phyloP scores from a whole-genome alignment of 2,888 invertebrate genomes.

The Megalurothrips usitatus region DNA sequence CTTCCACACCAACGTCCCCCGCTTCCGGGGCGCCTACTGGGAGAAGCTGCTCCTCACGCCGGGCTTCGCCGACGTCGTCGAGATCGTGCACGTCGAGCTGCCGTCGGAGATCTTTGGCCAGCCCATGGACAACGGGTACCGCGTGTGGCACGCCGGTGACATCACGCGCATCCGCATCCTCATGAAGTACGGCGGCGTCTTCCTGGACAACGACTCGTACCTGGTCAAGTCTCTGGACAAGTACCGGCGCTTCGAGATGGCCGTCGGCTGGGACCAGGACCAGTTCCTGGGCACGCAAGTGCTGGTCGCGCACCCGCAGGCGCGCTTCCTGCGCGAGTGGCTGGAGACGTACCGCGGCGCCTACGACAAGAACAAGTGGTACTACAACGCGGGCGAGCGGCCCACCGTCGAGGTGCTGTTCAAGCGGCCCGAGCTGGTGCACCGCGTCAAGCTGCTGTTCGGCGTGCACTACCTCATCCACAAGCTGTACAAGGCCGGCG shows the following conservation, averaged over 20 bases:
- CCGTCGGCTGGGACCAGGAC: conserved; percentile 41
- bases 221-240: conserved; percentile 41
- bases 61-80: conserved; percentile 36
- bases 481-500: conserved; percentile 38
- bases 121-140: conserved; percentile 38
- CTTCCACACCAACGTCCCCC: conserved; percentile 41
- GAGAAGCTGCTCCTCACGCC: conserved; percentile 35
- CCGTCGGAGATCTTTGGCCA: conserved; percentile 47
- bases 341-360: conserved; percentile 39
- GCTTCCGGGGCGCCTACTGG: conserved; percentile 39
- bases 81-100: conserved; percentile 36
- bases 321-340: conserved; percentile 42
- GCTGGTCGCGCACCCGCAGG: conserved; percentile 42
- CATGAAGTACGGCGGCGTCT: conserved; percentile 43
- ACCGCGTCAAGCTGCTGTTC: conserved; percentile 43
- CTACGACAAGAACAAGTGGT: conserved; percentile 43
- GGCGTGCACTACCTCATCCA: conserved; percentile 45
- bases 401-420: conserved; percentile 44
- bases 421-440: conserved; percentile 43
- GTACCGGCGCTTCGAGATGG: conserved; percentile 42
- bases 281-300: conserved; percentile 36
- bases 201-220: conserved; percentile 43
- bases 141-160: conserved; percentile 36
- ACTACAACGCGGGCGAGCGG: conserved; percentile 47
- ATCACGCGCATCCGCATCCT: conserved; percentile 40